Percentiles rank a stretch among this genome's conserved stretches.
Evolutionary conservation across 2,888 invertebrate genomes (phyloP).

Genomic region (Sericinus montela): DNA sequence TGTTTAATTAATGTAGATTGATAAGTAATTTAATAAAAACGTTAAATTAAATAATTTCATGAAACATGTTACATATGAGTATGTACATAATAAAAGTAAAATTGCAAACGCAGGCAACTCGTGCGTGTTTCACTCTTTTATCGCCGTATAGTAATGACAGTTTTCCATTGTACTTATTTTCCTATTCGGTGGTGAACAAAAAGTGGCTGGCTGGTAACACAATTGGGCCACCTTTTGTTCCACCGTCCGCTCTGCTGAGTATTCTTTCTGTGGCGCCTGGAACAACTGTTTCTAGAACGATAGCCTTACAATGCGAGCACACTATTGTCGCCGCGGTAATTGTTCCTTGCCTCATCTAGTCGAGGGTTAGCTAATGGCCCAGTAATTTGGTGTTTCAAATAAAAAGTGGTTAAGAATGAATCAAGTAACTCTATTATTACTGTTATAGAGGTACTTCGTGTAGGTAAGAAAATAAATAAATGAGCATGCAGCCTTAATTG

Average conservation of each 20-base stretch:
- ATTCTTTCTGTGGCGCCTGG: conserved; percentile 46
- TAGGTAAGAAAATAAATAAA: not conserved
- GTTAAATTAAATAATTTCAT: no score
- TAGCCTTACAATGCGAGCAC: conserved; percentile 48
- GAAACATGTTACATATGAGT: no score
- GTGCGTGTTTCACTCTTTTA: conserved; percentile 2
- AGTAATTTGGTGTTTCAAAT: conserved; percentile 40
- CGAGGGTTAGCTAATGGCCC: conserved; percentile 49
- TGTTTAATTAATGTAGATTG: no score
- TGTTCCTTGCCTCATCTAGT: conserved; percentile 54
- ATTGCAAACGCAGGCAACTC: not conserved
- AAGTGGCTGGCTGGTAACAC: conserved; percentile 49
- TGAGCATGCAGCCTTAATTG: no score
- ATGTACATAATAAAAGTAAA: no score
- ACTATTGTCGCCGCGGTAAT: conserved; percentile 58
- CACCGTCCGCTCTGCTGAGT: conserved; percentile 34
- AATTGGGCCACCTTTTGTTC: conserved; percentile 57
- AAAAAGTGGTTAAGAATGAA: conserved; percentile 24
- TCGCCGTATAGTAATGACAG: conserved; percentile 25
- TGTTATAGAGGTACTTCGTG: conserved; percentile 4
- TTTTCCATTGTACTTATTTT: conserved; percentile 44
- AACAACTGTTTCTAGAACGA: conserved; percentile 59
- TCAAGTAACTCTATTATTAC: conserved; percentile 18
- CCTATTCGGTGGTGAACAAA: conserved; percentile 46
- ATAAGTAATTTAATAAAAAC: no score